Evolutionary conservation across 2,888 invertebrate species (phyloP).

Genomic region (Aricia artaxerxes): DNA sequence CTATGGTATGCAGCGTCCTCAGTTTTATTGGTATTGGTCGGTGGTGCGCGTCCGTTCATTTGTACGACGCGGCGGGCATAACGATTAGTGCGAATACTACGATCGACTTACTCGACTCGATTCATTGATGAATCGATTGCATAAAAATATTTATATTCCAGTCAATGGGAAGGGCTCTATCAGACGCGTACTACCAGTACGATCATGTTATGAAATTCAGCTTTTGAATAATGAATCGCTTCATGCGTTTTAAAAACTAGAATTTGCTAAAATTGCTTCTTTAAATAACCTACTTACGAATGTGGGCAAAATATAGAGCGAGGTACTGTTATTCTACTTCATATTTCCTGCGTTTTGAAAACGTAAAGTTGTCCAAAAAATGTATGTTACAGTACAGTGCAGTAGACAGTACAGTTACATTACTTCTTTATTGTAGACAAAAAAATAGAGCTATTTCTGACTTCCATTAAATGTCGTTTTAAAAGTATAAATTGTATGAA

Average conservation of each 20-base stretch:
- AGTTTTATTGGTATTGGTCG: slow-evolving; percentile 71
- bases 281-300: too few species aligned
- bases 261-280: too few species aligned
- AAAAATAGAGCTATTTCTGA: neutral
- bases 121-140: slow-evolving; percentile 68
- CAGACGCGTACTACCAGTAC: slow-evolving; percentile 33
- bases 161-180: neutral
- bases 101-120: slow-evolving; percentile 49
- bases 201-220: neutral
- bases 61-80: slow-evolving; percentile 76
- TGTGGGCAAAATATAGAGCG: too few species aligned
- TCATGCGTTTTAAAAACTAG: neutral
- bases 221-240: neutral
- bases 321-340: too few species aligned
- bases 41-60: slow-evolving; percentile 76
- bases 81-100: slow-evolving; percentile 67
- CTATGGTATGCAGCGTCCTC: slow-evolving; percentile 56
- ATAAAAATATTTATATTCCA: slow-evolving; percentile 37
- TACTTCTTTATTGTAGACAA: neutral
- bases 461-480: slow-evolving; percentile 30
- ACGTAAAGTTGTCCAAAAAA: too few species aligned
- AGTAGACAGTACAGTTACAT: too few species aligned
- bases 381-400: too few species aligned
- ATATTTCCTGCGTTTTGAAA: too few species aligned
- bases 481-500: slow-evolving; percentile 22